Evolutionary conservation across 1,140 invertebrate genomes (phyloP).

Genomic region (Periplaneta americana): DNA sequence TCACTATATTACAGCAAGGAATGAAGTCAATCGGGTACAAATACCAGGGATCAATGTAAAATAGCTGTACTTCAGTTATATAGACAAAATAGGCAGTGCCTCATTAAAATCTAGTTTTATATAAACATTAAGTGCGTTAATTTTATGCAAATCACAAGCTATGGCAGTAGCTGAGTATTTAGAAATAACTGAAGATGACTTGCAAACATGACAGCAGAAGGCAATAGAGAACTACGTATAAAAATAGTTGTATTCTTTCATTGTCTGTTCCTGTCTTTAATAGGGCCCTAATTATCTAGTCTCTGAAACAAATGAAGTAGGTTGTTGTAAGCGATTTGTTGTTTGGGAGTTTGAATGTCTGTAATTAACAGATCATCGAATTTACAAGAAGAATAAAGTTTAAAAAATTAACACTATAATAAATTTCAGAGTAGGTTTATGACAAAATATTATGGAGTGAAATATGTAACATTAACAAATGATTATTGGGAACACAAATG

Average conservation of each 20-base stretch:
- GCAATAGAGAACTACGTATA: background rate
- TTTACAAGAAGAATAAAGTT: no score
- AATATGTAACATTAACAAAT: no score
- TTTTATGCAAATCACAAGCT: background rate
- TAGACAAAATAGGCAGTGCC: background rate
- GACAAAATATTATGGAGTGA: no score
- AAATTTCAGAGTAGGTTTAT: no score
- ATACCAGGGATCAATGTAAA: background rate
- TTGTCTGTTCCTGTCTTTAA: background rate
- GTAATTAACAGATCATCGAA: no score
- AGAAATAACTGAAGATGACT: background rate
- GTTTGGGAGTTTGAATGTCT: background rate
- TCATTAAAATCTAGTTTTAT: background rate
- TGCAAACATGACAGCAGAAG: background rate
- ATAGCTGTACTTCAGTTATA: background rate
- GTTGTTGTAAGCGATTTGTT: background rate
- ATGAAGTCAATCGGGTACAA: background rate
- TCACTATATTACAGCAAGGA: background rate
- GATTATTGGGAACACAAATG: no score
- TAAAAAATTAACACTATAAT: no score
- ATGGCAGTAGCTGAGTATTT: background rate
- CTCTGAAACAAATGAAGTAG: background rate
- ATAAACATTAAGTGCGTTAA: no score
- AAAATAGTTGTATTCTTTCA: no score
- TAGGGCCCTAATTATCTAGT: background rate